These are phyloP conservation scores for Oxystoma pomonae DNA, from an alignment of 2,888 invertebrate species.

Conservation along the genomic window DNA sequence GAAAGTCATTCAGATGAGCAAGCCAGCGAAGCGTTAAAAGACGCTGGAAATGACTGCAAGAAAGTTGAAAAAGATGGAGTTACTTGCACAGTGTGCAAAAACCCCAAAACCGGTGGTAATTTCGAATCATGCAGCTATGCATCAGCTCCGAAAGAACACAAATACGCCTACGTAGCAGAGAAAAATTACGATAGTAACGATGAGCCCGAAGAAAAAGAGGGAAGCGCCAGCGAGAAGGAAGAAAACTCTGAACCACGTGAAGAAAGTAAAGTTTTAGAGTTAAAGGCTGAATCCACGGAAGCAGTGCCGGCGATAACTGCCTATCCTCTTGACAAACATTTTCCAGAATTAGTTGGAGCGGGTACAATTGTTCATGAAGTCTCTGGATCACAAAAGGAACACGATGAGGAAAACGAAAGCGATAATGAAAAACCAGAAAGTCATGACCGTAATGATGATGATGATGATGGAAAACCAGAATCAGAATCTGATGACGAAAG, in stretches of 20 bases:
- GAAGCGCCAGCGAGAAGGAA: conserved; percentile 19
- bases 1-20: conserved; percentile 59
- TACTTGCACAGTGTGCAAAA: conserved; percentile 70
- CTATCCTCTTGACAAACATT: conserved; percentile 11
- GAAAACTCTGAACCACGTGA: conserved; percentile 11
- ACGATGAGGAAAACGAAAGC: conserved; percentile 6
- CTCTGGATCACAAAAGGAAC: conserved; percentile 9
- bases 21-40: conserved; percentile 56
- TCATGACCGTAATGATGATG: no score
- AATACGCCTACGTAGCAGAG: conserved; percentile 64
- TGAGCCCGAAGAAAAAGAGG: conserved; percentile 48
- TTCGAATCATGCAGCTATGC: conserved; percentile 79
- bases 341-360: conserved; percentile 18
- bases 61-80: conserved; percentile 61
- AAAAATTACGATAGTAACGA: conserved; percentile 59
- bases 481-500: conserved; percentile 14
- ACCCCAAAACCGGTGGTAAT: conserved; percentile 69
- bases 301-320: conserved; percentile 19
- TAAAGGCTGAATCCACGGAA: conserved; percentile 39
- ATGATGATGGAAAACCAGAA: conserved; percentile 11
- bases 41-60: conserved; percentile 58
- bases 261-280: conserved; percentile 1
- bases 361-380: conserved; percentile 17
- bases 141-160: conserved; percentile 66
- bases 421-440: neutral